Evolutionary conservation across 2,888 invertebrate species (phyloP), one percentile per base, ranked within the genome.

Genomic region (Amphipoea oculea): DNA sequence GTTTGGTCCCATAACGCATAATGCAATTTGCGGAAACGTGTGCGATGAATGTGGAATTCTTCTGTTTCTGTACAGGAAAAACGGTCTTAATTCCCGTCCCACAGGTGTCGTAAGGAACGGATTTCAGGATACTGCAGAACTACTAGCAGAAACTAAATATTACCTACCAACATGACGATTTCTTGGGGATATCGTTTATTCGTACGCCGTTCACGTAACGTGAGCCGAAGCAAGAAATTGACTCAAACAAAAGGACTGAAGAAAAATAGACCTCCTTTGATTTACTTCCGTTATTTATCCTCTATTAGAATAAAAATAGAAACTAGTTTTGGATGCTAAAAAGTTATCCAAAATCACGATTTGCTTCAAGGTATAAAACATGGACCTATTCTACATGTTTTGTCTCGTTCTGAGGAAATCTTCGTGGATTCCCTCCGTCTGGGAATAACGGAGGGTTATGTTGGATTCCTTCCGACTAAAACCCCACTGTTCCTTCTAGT

Each of bases 61-160:
- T 40, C 1, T n/a, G 45, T 68, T 36, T 12, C 9, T 14, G 23
- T 62, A 17, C 45, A 60, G 60, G n/a, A 57, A 73, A 63, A 54
- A 36, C 9, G 17, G 3, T 63, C 36, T 36, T 69, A 70, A 68
- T 72, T 67, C 5, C 4, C 29, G 14, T 66, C 74, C 62, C 74
- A 65, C 7, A 17, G n/a, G 74, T 82, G 54, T 81, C 48, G 51
- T 72, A 73, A 74, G 51, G 40, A 60, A 69, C n/a, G 20, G 65
- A 60, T 57, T 62, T 40, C 40, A 7, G 66, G 54, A 77, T n/a
- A 82, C n/a, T 60, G n/a, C 20, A 40, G 14, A 42, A 29, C 57
- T 63, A 69, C 29, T 29, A 29, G 45, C 40, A 80, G 40, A 9
- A 40, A 69, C 48, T 82, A 76, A 76, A 69, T 82, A n/a, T n/a